Evolutionary conservation across 2,888 invertebrate species (phyloP).

Genomic region (Megaustenia siamemsis): DNA sequence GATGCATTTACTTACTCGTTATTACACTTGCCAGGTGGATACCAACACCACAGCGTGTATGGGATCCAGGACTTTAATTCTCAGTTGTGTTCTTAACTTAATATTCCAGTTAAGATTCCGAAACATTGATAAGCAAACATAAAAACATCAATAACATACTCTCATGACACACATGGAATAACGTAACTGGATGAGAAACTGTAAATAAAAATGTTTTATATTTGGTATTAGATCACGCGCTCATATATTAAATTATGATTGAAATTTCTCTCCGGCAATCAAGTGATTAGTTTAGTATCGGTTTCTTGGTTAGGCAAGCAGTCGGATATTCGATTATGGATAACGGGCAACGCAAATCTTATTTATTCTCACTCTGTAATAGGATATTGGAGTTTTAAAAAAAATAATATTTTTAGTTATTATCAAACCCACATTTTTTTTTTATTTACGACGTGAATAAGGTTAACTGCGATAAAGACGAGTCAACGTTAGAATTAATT

Average conservation of each 20-base stretch:
- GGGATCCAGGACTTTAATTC: neutral
- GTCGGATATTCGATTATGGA: slow-evolving; percentile 40
- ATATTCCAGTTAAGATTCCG: neutral
- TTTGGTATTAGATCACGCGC: slow-evolving; percentile 14
- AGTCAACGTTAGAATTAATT: neutral
- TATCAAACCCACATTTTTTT: neutral
- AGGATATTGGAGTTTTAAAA: slow-evolving; percentile 11
- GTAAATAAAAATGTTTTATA: slow-evolving; percentile 33
- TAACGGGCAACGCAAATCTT: neutral
- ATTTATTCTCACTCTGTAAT: slow-evolving; percentile 9
- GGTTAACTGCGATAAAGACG: neutral
- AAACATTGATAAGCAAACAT: neutral
- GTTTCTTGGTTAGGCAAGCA: slow-evolving; percentile 21
- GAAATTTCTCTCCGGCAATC: slow-evolving; percentile 23
- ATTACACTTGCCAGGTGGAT: neutral
- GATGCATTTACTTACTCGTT: slow-evolving; percentile 36
- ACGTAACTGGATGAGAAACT: neutral
- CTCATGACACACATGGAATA: neutral
- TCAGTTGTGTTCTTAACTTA: neutral
- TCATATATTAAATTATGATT: slow-evolving; percentile 48
- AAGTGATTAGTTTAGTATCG: slow-evolving; percentile 47
- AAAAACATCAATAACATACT: neutral
- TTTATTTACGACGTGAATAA: neutral
- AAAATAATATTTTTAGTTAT: slow-evolving; percentile 38
- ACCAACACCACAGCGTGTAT: neutral